Percentiles rank a stretch among this genome's conserved stretches.
Evolutionary conservation across 2,888 invertebrate species (phyloP).

Genomic region (Limenitis camilla): DNA sequence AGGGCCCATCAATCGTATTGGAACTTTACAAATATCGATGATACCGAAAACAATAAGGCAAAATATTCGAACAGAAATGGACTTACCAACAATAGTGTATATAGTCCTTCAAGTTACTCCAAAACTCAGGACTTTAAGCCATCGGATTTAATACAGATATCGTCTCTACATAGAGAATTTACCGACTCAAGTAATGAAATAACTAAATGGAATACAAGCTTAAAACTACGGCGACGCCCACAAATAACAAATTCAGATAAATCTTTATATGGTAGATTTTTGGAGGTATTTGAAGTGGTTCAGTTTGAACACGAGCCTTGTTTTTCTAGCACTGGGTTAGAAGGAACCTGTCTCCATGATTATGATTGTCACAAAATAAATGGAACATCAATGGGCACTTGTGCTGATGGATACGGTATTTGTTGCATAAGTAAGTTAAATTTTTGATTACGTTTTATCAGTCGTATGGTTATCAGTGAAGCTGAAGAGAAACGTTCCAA

Average conservation of each 20-base stretch:
- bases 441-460: background rate
- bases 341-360: slow-evolving; percentile 81
- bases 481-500: background rate
- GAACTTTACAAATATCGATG: background rate
- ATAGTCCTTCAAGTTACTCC: background rate
- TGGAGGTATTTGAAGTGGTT: slow-evolving; percentile 81
- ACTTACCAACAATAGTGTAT: too few species aligned
- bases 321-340: slow-evolving; percentile 69
- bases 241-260: slow-evolving; percentile 18
- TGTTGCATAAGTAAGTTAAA: slow-evolving; percentile 83
- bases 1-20: slow-evolving; percentile 9
- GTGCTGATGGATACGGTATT: slow-evolving; percentile 82
- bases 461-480: background rate
- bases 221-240: slow-evolving; percentile 23
- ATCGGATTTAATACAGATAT: slow-evolving; percentile 4
- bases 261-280: slow-evolving; percentile 52
- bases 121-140: background rate
- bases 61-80: too few species aligned
- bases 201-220: too few species aligned
- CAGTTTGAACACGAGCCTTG: slow-evolving; percentile 80
- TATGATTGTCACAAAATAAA: slow-evolving; percentile 78
- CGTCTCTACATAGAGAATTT: too few species aligned
- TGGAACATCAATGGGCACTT: slow-evolving; percentile 78
- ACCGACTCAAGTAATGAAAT: too few species aligned
- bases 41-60: too few species aligned